Conservation (phyloP, 2,888 invertebrate genomes). For the Halictus ligatus region DNA sequence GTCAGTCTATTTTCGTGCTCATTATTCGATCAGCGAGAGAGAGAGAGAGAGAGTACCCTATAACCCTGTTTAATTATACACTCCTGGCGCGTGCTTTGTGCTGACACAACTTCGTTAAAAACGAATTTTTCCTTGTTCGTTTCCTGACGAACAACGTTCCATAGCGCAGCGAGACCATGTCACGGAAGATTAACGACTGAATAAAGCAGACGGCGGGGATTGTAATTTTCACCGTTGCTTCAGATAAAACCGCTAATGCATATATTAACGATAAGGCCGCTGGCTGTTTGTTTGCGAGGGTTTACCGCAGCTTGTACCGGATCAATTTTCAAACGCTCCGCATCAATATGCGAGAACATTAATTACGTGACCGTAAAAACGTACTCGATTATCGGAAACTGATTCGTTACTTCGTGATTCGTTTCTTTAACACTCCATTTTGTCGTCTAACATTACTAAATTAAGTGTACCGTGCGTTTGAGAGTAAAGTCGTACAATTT, state of each 20-base stretch:
- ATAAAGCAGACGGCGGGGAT: conserved; percentile 55
- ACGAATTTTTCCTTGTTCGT: conserved; percentile 36
- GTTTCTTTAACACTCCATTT: not conserved
- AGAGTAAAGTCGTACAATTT: not conserved
- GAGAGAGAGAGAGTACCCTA: not conserved
- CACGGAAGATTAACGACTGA: conserved; percentile 63
- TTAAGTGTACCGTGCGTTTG: not conserved
- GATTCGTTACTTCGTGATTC: not conserved
- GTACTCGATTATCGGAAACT: conserved; percentile 19
- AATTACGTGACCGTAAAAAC: not conserved
- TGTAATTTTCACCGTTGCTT: conserved; percentile 58
- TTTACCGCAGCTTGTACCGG: conserved; percentile 28
- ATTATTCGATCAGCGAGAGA: not conserved
- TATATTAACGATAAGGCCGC: conserved; percentile 67
- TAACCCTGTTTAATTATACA: not conserved
- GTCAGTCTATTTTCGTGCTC: not conserved
- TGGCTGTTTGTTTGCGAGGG: conserved; percentile 28
- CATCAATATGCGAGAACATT: conserved; percentile 43
- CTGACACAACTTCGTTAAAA: conserved; percentile 35
- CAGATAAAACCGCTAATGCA: conserved; percentile 66
- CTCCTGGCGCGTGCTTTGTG: conserved; percentile 1
- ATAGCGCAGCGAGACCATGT: conserved; percentile 16
- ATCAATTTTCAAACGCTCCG: conserved; percentile 58
- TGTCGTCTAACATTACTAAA: not conserved
- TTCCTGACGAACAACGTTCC: conserved; percentile 26